These are phyloP conservation scores for Chymomyza costata DNA, from an alignment of 1,140 invertebrate genomes.

Conservation along the genomic window DNA sequence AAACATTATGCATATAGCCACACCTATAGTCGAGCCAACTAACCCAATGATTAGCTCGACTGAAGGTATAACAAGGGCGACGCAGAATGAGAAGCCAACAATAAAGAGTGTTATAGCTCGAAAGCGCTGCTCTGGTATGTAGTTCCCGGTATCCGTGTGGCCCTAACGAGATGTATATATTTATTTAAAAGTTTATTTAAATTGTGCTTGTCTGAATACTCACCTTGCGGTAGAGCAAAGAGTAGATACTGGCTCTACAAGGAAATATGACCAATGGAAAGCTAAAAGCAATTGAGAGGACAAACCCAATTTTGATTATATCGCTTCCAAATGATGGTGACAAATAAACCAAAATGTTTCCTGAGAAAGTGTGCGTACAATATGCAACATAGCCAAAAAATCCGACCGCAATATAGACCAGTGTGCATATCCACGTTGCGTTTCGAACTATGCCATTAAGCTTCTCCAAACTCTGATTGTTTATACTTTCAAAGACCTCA, in stretches of 20 bases:
- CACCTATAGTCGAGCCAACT: slow-evolving; percentile 95
- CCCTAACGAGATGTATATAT: slow-evolving; percentile 52
- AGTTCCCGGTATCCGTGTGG: slow-evolving; percentile 65
- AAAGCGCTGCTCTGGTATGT: slow-evolving; percentile 87
- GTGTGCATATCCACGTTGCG: slow-evolving; percentile 93
- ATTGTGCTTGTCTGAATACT: slow-evolving; percentile 15
- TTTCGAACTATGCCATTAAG: slow-evolving; percentile 91
- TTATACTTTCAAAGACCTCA: slow-evolving; percentile 93
- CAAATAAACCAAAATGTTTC: slow-evolving; percentile 93
- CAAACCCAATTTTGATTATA: slow-evolving; percentile 94
- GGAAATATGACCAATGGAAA: slow-evolving; percentile 98
- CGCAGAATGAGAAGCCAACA: slow-evolving; percentile 83
- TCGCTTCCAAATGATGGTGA: slow-evolving; percentile 87
- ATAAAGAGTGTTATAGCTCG: slow-evolving; percentile 87
- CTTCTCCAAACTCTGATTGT: slow-evolving; percentile 90
- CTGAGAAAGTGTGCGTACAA: slow-evolving; percentile 84
- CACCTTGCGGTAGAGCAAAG: slow-evolving; percentile 91
- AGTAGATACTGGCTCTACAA: slow-evolving; percentile 94
- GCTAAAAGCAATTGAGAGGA: slow-evolving; percentile 94
- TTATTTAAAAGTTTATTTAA: no score
- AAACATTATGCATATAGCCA: slow-evolving; percentile 94
- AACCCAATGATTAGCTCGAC: slow-evolving; percentile 95
- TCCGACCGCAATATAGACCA: slow-evolving; percentile 91
- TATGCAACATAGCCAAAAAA: slow-evolving; percentile 97
- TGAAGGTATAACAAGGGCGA: slow-evolving; percentile 87